Evolutionary conservation across 2,888 invertebrate genomes (phyloP), one percentile per base, ranked within the genome.

Genomic region (Bugula neritina): DNA sequence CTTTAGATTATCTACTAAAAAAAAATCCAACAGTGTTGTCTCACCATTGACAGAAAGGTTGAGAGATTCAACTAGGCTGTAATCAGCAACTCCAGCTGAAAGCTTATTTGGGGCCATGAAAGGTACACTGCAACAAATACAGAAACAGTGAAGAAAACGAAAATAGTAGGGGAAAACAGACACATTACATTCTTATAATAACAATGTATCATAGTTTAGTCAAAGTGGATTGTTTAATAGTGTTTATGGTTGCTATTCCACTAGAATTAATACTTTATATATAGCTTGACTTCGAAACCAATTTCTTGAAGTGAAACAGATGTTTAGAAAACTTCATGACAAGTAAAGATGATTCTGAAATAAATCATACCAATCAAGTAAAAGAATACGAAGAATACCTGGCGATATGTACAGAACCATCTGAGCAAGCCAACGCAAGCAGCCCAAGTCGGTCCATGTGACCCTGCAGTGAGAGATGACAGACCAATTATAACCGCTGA

Each of bases 341-440:
- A n/a, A n/a, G n/a, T n/a, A n/a, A n/a, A n/a, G n/a, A n/a, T n/a
- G n/a, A n/a, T n/a, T n/a, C n/a, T n/a, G n/a, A n/a, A n/a, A n/a
- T n/a, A n/a, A n/a, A n/a, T n/a, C n/a, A 57, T 57, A 25, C 5
- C 5, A 21, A 57, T 13, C 57, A 5, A 57, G 5, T 23, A n/a
- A 57, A 13, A 21, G 5, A 57, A 5, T 23, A n/a, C 23, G 3
- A 23, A 3, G 5, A 23, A 25, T 31, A 63, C 63, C 63, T 63
- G 27, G 63, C 63, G 31, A 63, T 63, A 31, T 63, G 63, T 2
- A 63, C 63, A 31, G 5, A 27, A 31, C 63, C 63, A 63, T 63
- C 63, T 25, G 63, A 63, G 31, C 25, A 21, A 10, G 63, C 63
- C 10, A 63, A 27, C 2, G 63, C 63, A 10, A 63, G 27, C 31